Percentiles rank a stretch among this genome's conserved stretches.
Evolutionary conservation across 2,797 vertebrate genomes (phyloP).

Genomic region (Danio albolineatus): DNA sequence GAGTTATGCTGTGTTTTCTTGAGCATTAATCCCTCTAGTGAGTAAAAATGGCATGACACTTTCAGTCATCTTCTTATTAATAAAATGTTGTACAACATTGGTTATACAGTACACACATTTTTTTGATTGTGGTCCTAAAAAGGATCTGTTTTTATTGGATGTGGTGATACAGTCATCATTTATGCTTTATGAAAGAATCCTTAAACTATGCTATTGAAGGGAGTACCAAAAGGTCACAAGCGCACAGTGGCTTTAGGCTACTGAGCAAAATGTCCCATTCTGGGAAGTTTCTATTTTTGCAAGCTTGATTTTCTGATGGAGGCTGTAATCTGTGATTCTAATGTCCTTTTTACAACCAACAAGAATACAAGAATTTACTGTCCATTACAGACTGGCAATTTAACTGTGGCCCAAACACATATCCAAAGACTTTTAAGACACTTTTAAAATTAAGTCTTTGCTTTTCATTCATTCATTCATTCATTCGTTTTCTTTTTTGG

Average conservation of each 20-base stretch:
- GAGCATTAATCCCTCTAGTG: constrained; percentile 7
- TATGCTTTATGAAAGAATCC: neutral
- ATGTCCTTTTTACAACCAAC: neutral
- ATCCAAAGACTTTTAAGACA: neutral
- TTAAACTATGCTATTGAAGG: neutral
- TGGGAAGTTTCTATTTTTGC: neutral
- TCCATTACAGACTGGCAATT: neutral
- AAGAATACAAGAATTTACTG: neutral
- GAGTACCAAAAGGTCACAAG: neutral
- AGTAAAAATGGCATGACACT: too few relatives aligned
- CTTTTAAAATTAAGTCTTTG: too few relatives aligned
- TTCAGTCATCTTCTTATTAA: neutral
- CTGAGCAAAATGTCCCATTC: constrained; percentile 16
- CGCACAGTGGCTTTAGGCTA: constrained; percentile 7
- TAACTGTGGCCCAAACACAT: neutral
- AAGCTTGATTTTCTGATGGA: neutral
- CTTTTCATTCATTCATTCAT: too few relatives aligned
- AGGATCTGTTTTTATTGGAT: too few relatives aligned
- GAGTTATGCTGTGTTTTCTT: neutral
- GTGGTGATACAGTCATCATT: too few relatives aligned
- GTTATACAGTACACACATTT: too few relatives aligned
- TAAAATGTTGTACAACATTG: neutral
- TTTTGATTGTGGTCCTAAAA: neutral
- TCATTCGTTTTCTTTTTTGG: too few relatives aligned
- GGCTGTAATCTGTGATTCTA: neutral